Evolutionary conservation across 2,888 invertebrate species (phyloP).

Genomic region (Seira sanloemensis): DNA sequence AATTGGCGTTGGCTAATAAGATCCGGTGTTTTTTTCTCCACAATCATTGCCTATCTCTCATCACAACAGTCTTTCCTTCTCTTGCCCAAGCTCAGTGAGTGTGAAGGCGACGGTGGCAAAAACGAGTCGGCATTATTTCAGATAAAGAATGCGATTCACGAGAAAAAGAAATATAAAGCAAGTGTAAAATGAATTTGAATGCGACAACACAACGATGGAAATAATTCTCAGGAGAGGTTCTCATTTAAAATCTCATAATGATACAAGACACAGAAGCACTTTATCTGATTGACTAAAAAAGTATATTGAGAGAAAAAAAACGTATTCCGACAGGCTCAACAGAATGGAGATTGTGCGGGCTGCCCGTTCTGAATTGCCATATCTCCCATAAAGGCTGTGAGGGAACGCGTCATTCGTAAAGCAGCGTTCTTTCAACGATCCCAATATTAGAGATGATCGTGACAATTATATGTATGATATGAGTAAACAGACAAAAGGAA

Average conservation of each 20-base stretch:
- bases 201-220: background rate
- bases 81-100: constrained; percentile 12
- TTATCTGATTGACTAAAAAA: constrained; percentile 3
- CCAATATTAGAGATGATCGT: background rate
- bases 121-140: constrained; percentile 15
- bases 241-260: background rate
- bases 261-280: background rate
- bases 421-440: background rate
- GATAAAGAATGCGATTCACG: constrained; percentile 20
- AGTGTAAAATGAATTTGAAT: constrained; percentile 1
- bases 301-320: too few relatives aligned
- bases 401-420: background rate
- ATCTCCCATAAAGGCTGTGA: background rate
- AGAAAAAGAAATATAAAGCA: background rate
- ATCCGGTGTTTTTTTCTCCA: background rate
- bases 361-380: background rate
- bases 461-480: constrained; percentile 12
- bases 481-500: constrained; percentile 1
- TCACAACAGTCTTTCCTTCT: background rate
- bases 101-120: constrained; percentile 40
- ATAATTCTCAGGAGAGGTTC: background rate
- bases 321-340: background rate
- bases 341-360: background rate
- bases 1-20: background rate
- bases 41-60: background rate